Conservation (phyloP, 2,113 vertebrate species). For the Megaceryle maxima region DNA sequence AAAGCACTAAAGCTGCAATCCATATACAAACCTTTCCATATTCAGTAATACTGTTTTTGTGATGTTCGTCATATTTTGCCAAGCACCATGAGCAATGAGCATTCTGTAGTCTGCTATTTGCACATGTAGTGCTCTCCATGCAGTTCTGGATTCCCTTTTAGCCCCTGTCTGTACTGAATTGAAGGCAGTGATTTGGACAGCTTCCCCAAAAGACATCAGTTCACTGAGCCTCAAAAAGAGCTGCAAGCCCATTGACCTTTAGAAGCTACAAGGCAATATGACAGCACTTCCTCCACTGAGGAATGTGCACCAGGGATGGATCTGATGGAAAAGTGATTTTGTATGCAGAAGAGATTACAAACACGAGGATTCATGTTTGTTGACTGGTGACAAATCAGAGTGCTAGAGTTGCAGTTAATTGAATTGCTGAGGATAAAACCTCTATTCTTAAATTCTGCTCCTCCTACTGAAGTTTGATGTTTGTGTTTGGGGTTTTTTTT, state of each 20-base stretch:
- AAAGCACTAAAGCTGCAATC: neutral
- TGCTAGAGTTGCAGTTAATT: neutral
- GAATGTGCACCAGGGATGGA: accelerated
- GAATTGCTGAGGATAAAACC: neutral
- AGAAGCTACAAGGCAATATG: neutral
- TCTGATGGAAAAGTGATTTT: neutral
- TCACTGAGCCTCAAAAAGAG: neutral
- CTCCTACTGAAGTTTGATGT: neutral
- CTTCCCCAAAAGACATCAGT: neutral
- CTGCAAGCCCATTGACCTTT: neutral
- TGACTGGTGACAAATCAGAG: neutral
- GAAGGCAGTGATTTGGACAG: constrained; percentile 3
- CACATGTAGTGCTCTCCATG: neutral
- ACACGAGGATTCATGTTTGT: neutral
- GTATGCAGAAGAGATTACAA: neutral
- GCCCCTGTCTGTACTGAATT: neutral
- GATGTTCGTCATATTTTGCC: neutral
- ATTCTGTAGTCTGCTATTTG: neutral
- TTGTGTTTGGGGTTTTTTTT: neutral
- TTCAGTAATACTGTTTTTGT: neutral
- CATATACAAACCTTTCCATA: neutral
- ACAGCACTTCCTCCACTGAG: neutral
- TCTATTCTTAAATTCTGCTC: neutral
- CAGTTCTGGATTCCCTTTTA: neutral
- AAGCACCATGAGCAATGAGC: neutral